Conservation (phyloP, 2,797 vertebrate species). For the Neosilurus hyrtlii region DNA sequence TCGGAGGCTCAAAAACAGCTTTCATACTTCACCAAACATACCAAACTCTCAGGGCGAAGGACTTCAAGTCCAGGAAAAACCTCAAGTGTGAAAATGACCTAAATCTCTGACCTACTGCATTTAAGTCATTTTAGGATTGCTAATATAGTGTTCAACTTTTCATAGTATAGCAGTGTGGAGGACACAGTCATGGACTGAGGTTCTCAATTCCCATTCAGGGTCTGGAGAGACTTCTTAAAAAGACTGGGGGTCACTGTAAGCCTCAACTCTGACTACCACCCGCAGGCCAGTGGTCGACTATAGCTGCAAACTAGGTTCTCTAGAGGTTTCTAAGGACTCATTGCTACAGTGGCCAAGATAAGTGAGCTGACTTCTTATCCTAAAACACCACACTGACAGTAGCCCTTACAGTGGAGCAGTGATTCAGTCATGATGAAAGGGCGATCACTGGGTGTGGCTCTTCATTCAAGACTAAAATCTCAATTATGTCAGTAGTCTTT, state of each 20-base stretch:
- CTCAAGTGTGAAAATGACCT: slow-evolving; percentile 10
- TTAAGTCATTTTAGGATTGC: not conserved
- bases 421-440: not conserved
- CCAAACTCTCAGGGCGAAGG: not conserved
- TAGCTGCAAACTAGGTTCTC: slow-evolving; percentile 15
- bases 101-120: slow-evolving; percentile 20
- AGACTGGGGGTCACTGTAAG: slow-evolving; percentile 11
- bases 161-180: not conserved
- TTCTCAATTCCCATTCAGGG: not conserved
- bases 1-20: not conserved
- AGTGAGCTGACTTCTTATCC: slow-evolving; percentile 6
- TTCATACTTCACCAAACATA: slow-evolving; percentile 1
- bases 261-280: slow-evolving; percentile 1
- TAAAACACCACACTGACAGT: not conserved
- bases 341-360: not conserved
- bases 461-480: not conserved
- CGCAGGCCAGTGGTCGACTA: slow-evolving; percentile 14
- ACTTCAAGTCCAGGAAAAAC: not conserved
- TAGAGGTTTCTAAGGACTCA: slow-evolving; percentile 18
- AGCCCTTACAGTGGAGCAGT: not conserved
- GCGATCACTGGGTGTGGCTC: not conserved
- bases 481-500: not conserved
- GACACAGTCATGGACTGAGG: not conserved
- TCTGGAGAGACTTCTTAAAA: slow-evolving; percentile 21
- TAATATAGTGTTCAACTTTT: slow-evolving; percentile 29